These are phyloP conservation scores for Campylomormyrus numenius DNA, from an alignment of 2,113 vertebrate genomes.

Conservation along the genomic window DNA sequence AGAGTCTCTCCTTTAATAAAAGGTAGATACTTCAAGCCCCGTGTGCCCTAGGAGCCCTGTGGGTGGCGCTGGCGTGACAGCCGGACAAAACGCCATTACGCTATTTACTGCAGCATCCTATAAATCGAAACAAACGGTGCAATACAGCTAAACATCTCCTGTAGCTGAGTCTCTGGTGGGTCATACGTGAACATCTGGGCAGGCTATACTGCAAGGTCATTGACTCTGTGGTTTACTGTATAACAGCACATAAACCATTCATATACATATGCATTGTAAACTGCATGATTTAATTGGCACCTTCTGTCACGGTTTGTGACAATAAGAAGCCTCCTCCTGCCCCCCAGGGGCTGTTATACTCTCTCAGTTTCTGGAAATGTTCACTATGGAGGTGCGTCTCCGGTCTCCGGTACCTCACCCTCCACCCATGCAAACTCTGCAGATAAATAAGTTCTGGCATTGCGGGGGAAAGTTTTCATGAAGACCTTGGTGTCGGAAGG, in stretches of 20 bases:
- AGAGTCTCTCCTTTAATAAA: not conserved
- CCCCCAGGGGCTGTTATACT: not conserved
- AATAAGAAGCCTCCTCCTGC: not conserved
- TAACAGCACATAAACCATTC: slow-evolving; percentile 44
- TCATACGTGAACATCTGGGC: slow-evolving; percentile 17
- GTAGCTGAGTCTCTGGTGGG: slow-evolving; percentile 44
- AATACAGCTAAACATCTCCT: slow-evolving; percentile 35
- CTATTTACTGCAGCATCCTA: slow-evolving; percentile 21
- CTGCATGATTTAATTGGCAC: slow-evolving; percentile 45
- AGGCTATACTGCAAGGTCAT: slow-evolving; percentile 41
- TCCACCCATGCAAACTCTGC: not conserved
- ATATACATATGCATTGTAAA: slow-evolving; percentile 49
- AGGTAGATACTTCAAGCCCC: not conserved
- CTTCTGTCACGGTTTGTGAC: slow-evolving; percentile 13
- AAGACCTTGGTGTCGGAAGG: not conserved
- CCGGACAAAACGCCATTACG: not conserved
- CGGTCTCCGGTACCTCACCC: not conserved
- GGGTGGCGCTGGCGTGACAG: not conserved
- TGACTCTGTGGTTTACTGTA: slow-evolving; percentile 41
- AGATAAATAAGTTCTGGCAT: not conserved
- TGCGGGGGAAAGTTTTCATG: not conserved
- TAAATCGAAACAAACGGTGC: not conserved
- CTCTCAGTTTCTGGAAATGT: not conserved
- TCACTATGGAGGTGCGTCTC: not conserved
- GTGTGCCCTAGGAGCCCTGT: not conserved